Conservation (phyloP, 2,888 invertebrate species). For the Frankliniella fusca region DNA sequence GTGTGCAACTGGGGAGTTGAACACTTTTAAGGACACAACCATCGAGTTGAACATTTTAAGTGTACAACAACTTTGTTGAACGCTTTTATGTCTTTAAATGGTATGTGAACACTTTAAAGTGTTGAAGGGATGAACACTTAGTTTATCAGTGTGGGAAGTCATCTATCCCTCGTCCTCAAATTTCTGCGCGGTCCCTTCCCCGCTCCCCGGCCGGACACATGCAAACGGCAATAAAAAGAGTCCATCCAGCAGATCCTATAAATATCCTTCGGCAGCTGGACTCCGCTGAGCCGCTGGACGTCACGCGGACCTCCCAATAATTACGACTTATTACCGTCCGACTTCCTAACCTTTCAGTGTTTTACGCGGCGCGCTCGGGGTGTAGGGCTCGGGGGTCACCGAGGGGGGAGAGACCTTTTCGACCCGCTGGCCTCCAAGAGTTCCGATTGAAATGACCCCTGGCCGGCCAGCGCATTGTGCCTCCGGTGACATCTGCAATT, state of each 20-base stretch:
- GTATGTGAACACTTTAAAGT: too few relatives aligned
- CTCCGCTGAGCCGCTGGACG: neutral
- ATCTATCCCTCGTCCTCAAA: too few relatives aligned
- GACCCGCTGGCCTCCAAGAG: neutral
- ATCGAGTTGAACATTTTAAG: too few relatives aligned
- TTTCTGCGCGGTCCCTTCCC: too few relatives aligned
- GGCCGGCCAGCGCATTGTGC: neutral
- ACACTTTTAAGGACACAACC: too few relatives aligned
- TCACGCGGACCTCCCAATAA: constrained; percentile 11
- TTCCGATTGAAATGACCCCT: constrained; percentile 22
- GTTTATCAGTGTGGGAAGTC: too few relatives aligned
- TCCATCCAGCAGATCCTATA: neutral
- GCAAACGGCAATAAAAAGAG: constrained; percentile 13
- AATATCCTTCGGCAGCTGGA: neutral
- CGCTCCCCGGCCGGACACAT: too few relatives aligned
- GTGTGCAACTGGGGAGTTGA: too few relatives aligned
- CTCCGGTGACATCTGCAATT: constrained; percentile 11
- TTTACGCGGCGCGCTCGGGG: neutral
- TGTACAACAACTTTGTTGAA: too few relatives aligned
- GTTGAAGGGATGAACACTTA: too few relatives aligned
- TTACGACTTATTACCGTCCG: constrained; percentile 13
- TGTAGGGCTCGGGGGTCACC: neutral
- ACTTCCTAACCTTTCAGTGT: constrained; percentile 24
- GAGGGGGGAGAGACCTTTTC: neutral
- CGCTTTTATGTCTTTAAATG: too few relatives aligned